A percentile compares a stretch with the other conserved stretches of the same genome.
These are phyloP conservation scores for Gallinago undulata DNA, from an alignment of 2,113 vertebrate genomes.

Conservation along the genomic window DNA sequence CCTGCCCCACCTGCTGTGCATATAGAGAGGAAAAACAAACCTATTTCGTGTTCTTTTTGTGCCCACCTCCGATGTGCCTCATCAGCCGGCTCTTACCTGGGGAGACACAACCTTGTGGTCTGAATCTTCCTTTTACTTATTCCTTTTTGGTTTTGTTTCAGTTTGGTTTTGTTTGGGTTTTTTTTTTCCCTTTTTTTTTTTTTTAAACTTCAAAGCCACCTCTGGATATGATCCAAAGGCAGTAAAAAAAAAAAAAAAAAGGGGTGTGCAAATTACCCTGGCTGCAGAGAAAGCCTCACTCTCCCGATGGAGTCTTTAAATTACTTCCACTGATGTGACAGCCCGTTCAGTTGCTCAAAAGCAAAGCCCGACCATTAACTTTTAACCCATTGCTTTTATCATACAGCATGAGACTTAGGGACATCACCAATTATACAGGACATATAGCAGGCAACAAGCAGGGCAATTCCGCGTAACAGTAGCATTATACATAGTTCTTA, in stretches of 20 bases:
- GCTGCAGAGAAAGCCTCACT: not conserved
- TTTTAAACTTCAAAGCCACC: not conserved
- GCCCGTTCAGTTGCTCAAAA: not conserved
- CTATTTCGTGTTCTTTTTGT: rapidly evolving
- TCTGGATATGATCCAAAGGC: not conserved
- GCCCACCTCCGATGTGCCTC: not conserved
- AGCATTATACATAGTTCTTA: not conserved
- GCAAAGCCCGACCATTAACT: not conserved
- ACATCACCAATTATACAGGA: rapidly evolving
- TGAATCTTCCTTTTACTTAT: not conserved
- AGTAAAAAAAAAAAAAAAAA: not conserved
- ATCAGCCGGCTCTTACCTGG: not conserved
- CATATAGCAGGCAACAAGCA: rapidly evolving
- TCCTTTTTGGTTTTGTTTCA: not conserved
- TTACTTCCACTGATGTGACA: not conserved
- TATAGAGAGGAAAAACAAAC: not conserved
- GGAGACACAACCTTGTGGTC: not conserved
- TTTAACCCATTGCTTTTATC: not conserved
- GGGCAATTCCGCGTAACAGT: not conserved
- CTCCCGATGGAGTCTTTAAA: not conserved
- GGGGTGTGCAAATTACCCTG: not conserved
- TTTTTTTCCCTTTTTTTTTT: not conserved
- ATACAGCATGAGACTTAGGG: not conserved
- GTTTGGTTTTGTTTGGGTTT: not conserved
- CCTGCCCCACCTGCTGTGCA: not conserved